Evolutionary conservation across 2,888 invertebrate species (phyloP).

Genomic region (Pachydiplax longipennis): DNA sequence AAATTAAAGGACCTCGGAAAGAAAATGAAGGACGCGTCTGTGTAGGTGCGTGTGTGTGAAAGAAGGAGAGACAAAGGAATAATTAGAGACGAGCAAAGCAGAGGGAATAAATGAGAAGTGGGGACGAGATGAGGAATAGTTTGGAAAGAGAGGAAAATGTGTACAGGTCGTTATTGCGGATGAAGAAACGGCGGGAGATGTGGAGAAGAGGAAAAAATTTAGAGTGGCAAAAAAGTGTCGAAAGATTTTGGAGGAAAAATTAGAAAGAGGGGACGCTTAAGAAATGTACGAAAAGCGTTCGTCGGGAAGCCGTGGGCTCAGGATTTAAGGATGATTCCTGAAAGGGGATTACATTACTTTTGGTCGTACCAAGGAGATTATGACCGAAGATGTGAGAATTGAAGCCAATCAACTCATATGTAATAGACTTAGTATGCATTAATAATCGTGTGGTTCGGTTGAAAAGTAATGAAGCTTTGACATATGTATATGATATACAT

Average conservation of each 20-base stretch:
- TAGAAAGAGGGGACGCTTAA: neutral
- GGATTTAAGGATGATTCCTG: neutral
- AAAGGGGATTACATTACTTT: too few species aligned
- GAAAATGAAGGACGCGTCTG: neutral
- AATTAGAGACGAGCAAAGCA: neutral
- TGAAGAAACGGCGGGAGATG: neutral
- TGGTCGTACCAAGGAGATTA: too few species aligned
- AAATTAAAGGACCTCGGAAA: neutral
- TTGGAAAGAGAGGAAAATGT: neutral
- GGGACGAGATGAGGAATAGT: neutral
- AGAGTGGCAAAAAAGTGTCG: neutral
- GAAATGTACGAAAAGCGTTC: constrained; percentile 11
- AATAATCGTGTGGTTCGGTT: too few species aligned
- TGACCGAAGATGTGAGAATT: too few species aligned
- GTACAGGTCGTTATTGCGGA: neutral
- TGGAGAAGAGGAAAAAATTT: neutral
- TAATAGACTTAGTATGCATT: too few species aligned
- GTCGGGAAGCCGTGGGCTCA: neutral
- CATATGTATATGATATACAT: too few species aligned
- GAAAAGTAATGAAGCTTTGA: too few species aligned
- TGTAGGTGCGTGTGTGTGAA: neutral
- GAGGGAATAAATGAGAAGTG: neutral
- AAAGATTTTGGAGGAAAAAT: neutral
- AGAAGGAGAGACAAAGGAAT: neutral
- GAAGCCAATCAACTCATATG: too few species aligned